A percentile compares a stretch with the other conserved stretches of the same genome.
phyloP scores from a whole-genome alignment of 1,140 invertebrate genomes.

The Paralvinella palmiformis region DNA sequence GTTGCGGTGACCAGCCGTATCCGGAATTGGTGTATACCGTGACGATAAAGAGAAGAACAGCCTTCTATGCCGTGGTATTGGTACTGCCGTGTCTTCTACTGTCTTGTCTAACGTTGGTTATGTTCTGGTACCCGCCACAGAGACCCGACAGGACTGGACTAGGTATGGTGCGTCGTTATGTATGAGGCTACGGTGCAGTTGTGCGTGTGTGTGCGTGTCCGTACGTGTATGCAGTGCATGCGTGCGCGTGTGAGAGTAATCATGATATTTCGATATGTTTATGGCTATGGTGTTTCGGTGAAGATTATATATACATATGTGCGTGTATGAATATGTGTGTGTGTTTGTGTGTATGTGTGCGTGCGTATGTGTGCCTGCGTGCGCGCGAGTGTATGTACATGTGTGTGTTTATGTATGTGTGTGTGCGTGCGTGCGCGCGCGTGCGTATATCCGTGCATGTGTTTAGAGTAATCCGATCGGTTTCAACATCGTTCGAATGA shows the following conservation, averaged over 20 bases:
- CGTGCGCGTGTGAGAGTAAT: no score
- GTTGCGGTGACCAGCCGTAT: constrained; percentile 20
- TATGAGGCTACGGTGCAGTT: not conserved
- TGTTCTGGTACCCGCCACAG: constrained; percentile 29
- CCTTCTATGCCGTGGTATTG: constrained; percentile 21
- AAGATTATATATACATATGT: not conserved
- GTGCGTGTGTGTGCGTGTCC: not conserved
- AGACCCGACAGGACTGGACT: constrained; percentile 25
- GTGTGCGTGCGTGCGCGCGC: no score
- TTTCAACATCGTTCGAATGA: no score
- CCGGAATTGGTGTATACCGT: constrained; percentile 19
- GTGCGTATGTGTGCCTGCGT: no score
- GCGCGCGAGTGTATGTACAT: no score
- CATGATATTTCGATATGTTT: no score
- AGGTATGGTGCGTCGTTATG: constrained; percentile 2
- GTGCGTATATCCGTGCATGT: no score
- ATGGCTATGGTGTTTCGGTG: not conserved
- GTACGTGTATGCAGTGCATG: no score
- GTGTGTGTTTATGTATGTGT: no score
- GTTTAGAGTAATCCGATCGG: no score
- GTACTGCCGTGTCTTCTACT: constrained; percentile 22
- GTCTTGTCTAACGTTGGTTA: constrained; percentile 25
- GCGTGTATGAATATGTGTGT: not conserved
- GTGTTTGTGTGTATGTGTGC: not conserved
- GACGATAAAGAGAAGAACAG: constrained; percentile 8